phyloP scores from a whole-genome alignment of 2,888 invertebrate species.

The Oxycera nigricornis region DNA sequence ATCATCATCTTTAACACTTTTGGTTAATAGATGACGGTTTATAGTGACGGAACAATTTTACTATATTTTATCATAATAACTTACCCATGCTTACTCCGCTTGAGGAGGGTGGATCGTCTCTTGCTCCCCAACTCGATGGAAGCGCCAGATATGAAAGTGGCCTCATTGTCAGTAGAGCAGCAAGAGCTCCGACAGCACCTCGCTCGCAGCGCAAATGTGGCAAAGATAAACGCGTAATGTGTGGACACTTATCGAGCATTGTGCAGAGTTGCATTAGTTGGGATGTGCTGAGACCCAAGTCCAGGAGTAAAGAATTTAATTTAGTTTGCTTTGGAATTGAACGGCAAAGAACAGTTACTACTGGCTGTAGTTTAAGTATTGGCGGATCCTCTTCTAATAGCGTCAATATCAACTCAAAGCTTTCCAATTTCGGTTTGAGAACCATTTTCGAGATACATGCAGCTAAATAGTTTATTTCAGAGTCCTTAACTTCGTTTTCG shows the following conservation, averaged over 20 bases:
- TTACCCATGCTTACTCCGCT: slow-evolving; percentile 64
- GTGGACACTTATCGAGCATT: slow-evolving; percentile 63
- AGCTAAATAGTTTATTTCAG: slow-evolving; percentile 63
- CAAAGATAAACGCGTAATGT: slow-evolving; percentile 64
- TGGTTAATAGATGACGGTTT: no score
- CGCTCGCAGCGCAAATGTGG: slow-evolving; percentile 66
- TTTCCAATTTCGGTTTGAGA: slow-evolving; percentile 63
- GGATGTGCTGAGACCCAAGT: slow-evolving; percentile 64
- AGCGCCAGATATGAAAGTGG: slow-evolving; percentile 64
- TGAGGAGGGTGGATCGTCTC: slow-evolving; percentile 64
- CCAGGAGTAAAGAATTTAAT: slow-evolving; percentile 64
- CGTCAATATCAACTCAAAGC: slow-evolving; percentile 65
- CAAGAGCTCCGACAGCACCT: slow-evolving; percentile 64
- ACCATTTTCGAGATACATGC: slow-evolving; percentile 62
- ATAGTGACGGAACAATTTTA: no score
- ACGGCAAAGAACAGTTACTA: slow-evolving; percentile 64
- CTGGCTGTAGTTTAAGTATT: slow-evolving; percentile 63
- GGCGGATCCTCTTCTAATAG: slow-evolving; percentile 65
- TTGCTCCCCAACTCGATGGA: slow-evolving; percentile 64
- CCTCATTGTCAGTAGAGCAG: slow-evolving; percentile 62
- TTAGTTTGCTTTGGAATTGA: slow-evolving; percentile 54
- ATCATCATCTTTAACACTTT: no score
- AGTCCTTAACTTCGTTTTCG: slow-evolving; percentile 64
- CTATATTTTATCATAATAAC: slow-evolving; percentile 44
- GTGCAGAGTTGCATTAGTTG: slow-evolving; percentile 65